Evolutionary conservation across 2,113 vertebrate genomes (phyloP).

Genomic region (Coreoperca whiteheadi): DNA sequence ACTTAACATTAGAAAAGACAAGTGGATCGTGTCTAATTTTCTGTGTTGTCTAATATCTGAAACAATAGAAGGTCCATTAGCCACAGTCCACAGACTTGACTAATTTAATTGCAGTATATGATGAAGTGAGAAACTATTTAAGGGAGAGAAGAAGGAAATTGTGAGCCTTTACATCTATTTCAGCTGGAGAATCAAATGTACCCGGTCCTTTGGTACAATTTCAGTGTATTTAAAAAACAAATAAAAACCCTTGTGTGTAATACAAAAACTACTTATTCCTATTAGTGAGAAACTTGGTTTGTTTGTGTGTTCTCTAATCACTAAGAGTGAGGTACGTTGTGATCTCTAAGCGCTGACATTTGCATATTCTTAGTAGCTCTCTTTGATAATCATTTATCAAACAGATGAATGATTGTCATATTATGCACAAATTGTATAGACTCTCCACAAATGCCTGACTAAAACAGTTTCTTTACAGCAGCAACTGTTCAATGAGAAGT

Average conservation of each 20-base stretch:
- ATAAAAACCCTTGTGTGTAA: slow-evolving; percentile 31
- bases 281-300: slow-evolving; percentile 22
- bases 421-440: slow-evolving; percentile 50
- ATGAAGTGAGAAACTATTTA: slow-evolving; percentile 55
- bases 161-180: slow-evolving; percentile 35
- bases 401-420: slow-evolving; percentile 68
- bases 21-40: slow-evolving; percentile 42
- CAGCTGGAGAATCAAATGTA: slow-evolving; percentile 32
- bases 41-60: slow-evolving; percentile 47
- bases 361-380: slow-evolving; percentile 51
- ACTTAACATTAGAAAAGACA: slow-evolving; percentile 23
- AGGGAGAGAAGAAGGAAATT: slow-evolving; percentile 39
- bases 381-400: slow-evolving; percentile 62
- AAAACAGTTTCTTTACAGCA: slow-evolving; percentile 37
- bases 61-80: slow-evolving; percentile 60
- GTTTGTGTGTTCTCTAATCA: slow-evolving; percentile 25
- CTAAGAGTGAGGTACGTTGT: slow-evolving; percentile 16
- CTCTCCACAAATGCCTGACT: slow-evolving; percentile 32
- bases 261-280: slow-evolving; percentile 33
- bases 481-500: slow-evolving; percentile 25
- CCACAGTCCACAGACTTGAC: slow-evolving; percentile 40
- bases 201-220: slow-evolving; percentile 1
- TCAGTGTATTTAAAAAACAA: slow-evolving; percentile 12
- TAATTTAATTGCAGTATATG: slow-evolving; percentile 51
- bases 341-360: slow-evolving; percentile 38